Evolutionary conservation across 1,140 invertebrate genomes (phyloP).

Genomic region (Drosophila bocki): DNA sequence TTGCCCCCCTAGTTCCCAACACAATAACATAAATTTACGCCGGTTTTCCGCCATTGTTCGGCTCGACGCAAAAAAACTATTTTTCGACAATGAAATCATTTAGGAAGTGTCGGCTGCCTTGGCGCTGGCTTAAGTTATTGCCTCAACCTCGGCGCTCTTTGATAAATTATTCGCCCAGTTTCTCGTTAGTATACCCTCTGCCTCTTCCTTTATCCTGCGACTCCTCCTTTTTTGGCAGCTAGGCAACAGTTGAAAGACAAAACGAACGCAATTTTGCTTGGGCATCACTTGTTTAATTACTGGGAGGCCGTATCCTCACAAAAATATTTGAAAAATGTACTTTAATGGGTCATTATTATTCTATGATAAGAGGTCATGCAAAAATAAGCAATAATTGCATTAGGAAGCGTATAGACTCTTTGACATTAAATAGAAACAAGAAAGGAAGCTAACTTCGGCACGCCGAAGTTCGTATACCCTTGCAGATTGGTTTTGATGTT

Average conservation of each 20-base stretch:
- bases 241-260: constrained; percentile 52
- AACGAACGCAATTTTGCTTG: constrained; percentile 15
- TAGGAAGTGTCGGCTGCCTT: constrained; percentile 64
- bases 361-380: neutral
- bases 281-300: constrained; percentile 55
- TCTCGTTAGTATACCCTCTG: constrained; percentile 17
- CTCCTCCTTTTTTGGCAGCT: constrained; percentile 9
- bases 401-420: neutral
- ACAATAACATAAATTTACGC: constrained; percentile 53
- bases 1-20: neutral
- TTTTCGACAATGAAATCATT: constrained; percentile 79
- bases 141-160: constrained; percentile 65
- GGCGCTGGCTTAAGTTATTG: constrained; percentile 57
- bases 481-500: no score
- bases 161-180: constrained; percentile 69
- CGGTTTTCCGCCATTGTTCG: constrained; percentile 45
- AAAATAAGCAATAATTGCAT: neutral
- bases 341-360: constrained; percentile 54
- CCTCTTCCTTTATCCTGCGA: neutral
- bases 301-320: neutral
- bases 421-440: neutral
- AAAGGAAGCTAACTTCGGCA: no score
- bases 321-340: constrained; percentile 14
- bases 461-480: no score
- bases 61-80: constrained; percentile 60